Evolutionary conservation across 2,113 vertebrate species (phyloP).

Genomic region (Gambusia holbrooki): DNA sequence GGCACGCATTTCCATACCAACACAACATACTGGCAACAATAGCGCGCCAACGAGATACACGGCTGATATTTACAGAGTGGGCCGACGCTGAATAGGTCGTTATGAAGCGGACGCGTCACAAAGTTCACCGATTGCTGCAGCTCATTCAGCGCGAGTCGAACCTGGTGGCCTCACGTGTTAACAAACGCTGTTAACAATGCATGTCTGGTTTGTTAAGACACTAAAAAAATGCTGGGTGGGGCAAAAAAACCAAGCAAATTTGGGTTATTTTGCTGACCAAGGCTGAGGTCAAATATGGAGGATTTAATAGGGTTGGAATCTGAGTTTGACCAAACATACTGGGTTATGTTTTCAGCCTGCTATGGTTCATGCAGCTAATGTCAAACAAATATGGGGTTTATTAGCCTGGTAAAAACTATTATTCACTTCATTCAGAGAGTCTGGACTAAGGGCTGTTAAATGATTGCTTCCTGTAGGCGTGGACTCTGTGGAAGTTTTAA

Average conservation of each 20-base stretch:
- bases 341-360: no score
- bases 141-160: slow-evolving; percentile 52
- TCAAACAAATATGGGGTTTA: no score
- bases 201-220: slow-evolving; percentile 40
- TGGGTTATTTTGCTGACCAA: no score
- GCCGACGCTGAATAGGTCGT: slow-evolving; percentile 73
- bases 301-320: background rate
- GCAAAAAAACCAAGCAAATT: background rate
- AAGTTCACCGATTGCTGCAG: slow-evolving; percentile 71
- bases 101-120: slow-evolving; percentile 56
- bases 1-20: slow-evolving; percentile 68
- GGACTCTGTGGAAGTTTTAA: no score
- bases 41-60: slow-evolving; percentile 65
- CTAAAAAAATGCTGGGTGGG: background rate
- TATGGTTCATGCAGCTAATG: background rate
- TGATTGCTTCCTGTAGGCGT: no score
- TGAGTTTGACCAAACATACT: background rate
- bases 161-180: slow-evolving; percentile 42
- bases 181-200: slow-evolving; percentile 54
- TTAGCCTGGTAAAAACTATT: no score
- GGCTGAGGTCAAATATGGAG: background rate
- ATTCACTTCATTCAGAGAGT: no score
- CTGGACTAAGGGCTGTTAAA: no score
- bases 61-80: slow-evolving; percentile 75
- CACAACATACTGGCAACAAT: slow-evolving; percentile 65